Evolutionary conservation across 2,888 invertebrate species (phyloP).

Genomic region (Drosophila diplacantha): DNA sequence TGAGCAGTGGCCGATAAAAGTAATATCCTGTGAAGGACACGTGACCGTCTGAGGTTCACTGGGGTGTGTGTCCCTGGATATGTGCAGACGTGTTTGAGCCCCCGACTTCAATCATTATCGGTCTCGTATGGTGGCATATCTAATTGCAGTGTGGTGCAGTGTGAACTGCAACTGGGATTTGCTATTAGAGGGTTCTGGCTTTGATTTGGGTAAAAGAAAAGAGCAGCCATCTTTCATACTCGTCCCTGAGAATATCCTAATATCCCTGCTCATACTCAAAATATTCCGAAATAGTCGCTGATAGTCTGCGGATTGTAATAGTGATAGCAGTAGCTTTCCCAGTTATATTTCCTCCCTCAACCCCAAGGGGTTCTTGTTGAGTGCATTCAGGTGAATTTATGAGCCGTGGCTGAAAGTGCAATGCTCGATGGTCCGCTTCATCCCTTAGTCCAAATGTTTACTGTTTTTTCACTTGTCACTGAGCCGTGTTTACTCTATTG

Average conservation of each 20-base stretch:
- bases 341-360: background rate
- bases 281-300: no score
- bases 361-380: slow-evolving; percentile 47
- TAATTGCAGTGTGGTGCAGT: slow-evolving; percentile 38
- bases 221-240: slow-evolving; percentile 8
- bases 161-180: slow-evolving; percentile 37
- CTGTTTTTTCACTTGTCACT: slow-evolving; percentile 27
- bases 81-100: slow-evolving; percentile 22
- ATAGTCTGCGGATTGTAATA: background rate
- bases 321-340: background rate
- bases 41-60: slow-evolving; percentile 55
- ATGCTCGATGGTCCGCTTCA: slow-evolving; percentile 35
- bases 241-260: background rate
- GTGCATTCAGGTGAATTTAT: slow-evolving; percentile 61
- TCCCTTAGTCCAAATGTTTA: slow-evolving; percentile 5
- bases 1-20: slow-evolving; percentile 63
- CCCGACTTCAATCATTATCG: slow-evolving; percentile 23
- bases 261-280: no score
- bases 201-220: background rate
- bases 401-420: slow-evolving; percentile 64
- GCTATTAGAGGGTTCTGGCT: slow-evolving; percentile 3
- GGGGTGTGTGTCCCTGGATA: slow-evolving; percentile 17
- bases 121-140: slow-evolving; percentile 22
- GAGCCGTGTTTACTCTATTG: slow-evolving; percentile 56
- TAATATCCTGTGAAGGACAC: slow-evolving; percentile 65